Evolutionary conservation across 2,113 vertebrate genomes (phyloP).

Genomic region (Macrotis lagotis): DNA sequence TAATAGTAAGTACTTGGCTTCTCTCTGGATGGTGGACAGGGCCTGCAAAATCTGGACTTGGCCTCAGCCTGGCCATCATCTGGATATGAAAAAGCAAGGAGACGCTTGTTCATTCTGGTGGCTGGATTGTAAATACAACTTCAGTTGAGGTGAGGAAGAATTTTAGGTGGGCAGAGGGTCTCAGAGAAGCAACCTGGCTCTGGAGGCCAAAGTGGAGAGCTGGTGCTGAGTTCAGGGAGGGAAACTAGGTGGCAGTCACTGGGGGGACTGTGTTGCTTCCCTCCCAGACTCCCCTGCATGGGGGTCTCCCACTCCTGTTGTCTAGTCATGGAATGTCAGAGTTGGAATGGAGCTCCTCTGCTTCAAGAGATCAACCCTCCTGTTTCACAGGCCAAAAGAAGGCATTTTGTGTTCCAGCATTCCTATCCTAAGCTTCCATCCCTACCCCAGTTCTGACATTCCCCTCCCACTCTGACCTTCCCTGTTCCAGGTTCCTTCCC

Average conservation of each 20-base stretch:
- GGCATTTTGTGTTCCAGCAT: not conserved
- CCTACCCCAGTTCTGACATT: not conserved
- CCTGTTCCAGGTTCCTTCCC: not conserved
- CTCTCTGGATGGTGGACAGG: not conserved
- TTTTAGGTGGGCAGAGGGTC: not conserved
- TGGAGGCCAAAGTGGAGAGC: not conserved
- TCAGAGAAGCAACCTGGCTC: not conserved
- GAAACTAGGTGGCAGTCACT: not conserved
- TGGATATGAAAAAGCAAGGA: not conserved
- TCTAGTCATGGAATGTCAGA: not conserved
- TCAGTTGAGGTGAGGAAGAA: not conserved
- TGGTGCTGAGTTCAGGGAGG: not conserved
- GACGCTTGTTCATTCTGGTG: not conserved
- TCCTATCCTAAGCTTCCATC: not conserved
- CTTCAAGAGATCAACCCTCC: not conserved
- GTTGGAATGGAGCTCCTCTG: not conserved
- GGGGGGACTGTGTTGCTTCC: not conserved
- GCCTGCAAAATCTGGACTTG: not conserved
- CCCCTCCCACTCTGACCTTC: too few relatives aligned
- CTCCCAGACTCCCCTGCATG: not conserved
- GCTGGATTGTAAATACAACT: not conserved
- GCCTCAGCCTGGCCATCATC: not conserved
- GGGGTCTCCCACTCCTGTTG: not conserved
- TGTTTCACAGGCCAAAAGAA: not conserved
- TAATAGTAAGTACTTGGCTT: not conserved